A percentile compares a stretch with the other conserved stretches of the same genome.
phyloP scores from a whole-genome alignment of 2,888 invertebrate genomes.

The Orchesella flavescens region DNA sequence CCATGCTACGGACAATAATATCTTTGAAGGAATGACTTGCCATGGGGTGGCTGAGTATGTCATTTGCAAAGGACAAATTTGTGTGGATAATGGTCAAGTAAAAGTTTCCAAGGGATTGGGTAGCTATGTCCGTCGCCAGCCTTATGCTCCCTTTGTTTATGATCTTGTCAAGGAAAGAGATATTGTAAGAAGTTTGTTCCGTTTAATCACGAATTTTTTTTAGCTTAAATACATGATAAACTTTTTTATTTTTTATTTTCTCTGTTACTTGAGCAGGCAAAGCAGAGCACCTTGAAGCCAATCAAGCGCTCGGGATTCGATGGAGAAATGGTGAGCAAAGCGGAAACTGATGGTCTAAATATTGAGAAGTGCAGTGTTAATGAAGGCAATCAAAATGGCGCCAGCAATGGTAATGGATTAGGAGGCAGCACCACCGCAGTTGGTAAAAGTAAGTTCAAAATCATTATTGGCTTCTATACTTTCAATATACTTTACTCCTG shows the following conservation, averaged over 20 bases:
- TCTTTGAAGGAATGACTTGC: slow-evolving; percentile 82
- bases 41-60: slow-evolving; percentile 92
- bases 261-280: slow-evolving; percentile 55
- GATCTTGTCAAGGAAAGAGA: slow-evolving; percentile 78
- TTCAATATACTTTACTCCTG: no score
- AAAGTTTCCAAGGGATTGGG: slow-evolving; percentile 93
- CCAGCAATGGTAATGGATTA: slow-evolving; percentile 79
- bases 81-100: slow-evolving; percentile 91
- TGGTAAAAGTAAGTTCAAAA: slow-evolving; percentile 74
- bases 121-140: slow-evolving; percentile 86
- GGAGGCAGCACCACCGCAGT: slow-evolving; percentile 95
- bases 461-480: neutral
- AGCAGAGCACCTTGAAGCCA: slow-evolving; percentile 59
- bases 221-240: neutral
- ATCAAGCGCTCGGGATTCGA: slow-evolving; percentile 68
- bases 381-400: slow-evolving; percentile 73
- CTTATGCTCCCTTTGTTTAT: slow-evolving; percentile 85
- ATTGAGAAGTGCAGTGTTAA: slow-evolving; percentile 31
- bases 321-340: slow-evolving; percentile 71
- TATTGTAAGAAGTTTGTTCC: slow-evolving; percentile 75
- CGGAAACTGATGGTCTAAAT: slow-evolving; percentile 35
- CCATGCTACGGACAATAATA: slow-evolving; percentile 95
- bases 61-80: slow-evolving; percentile 91
- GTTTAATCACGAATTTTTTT: neutral
- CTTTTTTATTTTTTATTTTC: no score